These are phyloP conservation scores for Notocelia uddmanniana DNA, from an alignment of 2,888 invertebrate genomes.

Conservation along the genomic window DNA sequence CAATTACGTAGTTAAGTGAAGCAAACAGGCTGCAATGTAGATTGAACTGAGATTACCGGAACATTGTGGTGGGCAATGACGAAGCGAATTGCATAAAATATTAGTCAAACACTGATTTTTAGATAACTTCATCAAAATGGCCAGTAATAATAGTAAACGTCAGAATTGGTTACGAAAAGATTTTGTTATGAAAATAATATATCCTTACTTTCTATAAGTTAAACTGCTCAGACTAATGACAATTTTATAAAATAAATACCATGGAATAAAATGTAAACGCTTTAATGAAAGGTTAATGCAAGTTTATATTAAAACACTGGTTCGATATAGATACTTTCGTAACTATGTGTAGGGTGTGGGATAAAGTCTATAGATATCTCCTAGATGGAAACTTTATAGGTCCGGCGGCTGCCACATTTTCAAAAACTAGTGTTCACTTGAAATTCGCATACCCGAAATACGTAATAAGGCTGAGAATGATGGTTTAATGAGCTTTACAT, in stretches of 20 bases:
- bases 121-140: constrained; percentile 25
- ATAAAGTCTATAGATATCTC: neutral
- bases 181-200: constrained; percentile 4
- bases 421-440: neutral
- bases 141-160: constrained; percentile 5
- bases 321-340: neutral
- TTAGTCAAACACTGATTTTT: constrained; percentile 37
- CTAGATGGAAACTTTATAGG: neutral
- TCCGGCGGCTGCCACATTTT: neutral
- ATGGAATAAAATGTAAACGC: neutral
- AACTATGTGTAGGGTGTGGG: too few relatives aligned
- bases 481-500: neutral
- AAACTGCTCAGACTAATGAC: neutral
- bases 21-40: constrained; percentile 51
- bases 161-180: neutral
- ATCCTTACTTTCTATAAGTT: neutral
- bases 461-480: neutral
- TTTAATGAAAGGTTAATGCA: constrained; percentile 1
- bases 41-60: constrained; percentile 47
- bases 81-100: constrained; percentile 43
- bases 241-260: neutral
- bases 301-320: neutral
- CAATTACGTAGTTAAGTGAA: constrained; percentile 54
- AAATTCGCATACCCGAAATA: neutral
- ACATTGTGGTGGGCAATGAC: constrained; percentile 45